Evolutionary conservation across 1,140 invertebrate genomes (phyloP).

Genomic region (Tetramorium simillimum): DNA sequence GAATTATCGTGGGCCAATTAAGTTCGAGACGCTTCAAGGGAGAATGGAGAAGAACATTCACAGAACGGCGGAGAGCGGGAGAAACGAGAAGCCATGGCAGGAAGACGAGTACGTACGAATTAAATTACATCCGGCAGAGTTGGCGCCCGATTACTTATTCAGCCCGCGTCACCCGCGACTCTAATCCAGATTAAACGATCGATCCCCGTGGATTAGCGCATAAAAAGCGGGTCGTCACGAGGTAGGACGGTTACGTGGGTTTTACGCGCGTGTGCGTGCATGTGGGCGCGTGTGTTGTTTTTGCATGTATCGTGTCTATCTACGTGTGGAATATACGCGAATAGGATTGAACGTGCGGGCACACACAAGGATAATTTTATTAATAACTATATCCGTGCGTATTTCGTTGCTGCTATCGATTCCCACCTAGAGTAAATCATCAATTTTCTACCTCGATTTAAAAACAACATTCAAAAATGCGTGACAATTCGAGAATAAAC

Average conservation of each 20-base stretch:
- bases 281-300: neutral
- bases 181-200: constrained; percentile 77
- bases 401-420: neutral
- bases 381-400: constrained; percentile 23
- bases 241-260: constrained; percentile 30
- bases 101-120: constrained; percentile 72
- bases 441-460: constrained; percentile 27
- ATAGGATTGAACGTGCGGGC: neutral
- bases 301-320: neutral
- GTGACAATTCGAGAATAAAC: constrained; percentile 8
- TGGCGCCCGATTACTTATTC: constrained; percentile 73
- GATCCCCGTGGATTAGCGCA: constrained; percentile 73
- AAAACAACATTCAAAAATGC: constrained; percentile 13
- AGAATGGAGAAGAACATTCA: neutral
- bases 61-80: neutral
- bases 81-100: constrained; percentile 16
- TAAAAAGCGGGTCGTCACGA: constrained; percentile 68
- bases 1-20: constrained; percentile 66
- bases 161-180: constrained; percentile 72
- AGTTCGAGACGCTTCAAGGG: constrained; percentile 61
- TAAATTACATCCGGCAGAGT: constrained; percentile 69
- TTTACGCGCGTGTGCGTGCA: neutral
- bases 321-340: neutral
- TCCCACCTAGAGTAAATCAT: neutral
- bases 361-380: constrained; percentile 15